A percentile compares a stretch with the other conserved stretches of the same genome.
Conservation (phyloP, 1,140 invertebrate species). For the Orchesella cincta region DNA sequence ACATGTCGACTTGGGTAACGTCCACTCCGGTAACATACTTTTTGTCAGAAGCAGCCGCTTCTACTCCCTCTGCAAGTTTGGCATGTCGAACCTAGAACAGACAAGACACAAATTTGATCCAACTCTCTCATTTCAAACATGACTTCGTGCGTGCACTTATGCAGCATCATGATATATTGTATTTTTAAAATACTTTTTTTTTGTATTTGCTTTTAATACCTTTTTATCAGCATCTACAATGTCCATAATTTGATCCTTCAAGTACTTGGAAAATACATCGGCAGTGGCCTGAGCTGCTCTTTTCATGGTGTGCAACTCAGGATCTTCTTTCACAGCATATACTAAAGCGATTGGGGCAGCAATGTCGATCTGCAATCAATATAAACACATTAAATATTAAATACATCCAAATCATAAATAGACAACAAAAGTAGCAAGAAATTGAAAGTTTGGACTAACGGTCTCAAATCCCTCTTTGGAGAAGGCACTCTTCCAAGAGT, state of each 20-base stretch:
- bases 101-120: not conserved
- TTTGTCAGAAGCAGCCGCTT: slow-evolving; percentile 85
- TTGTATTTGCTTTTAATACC: slow-evolving; percentile 59
- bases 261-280: slow-evolving; percentile 93
- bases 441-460: slow-evolving; percentile 59
- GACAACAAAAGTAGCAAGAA: no score
- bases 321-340: slow-evolving; percentile 93
- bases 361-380: slow-evolving; percentile 73
- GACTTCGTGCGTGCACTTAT: no score
- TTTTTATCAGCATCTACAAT: slow-evolving; percentile 94
- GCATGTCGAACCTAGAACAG: slow-evolving; percentile 68
- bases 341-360: slow-evolving; percentile 79
- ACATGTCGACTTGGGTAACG: slow-evolving; percentile 86
- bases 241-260: slow-evolving; percentile 97
- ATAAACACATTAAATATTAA: no score
- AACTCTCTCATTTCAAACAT: no score
- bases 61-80: slow-evolving; percentile 92
- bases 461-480: slow-evolving; percentile 78
- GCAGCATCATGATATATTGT: no score
- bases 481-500: slow-evolving; percentile 79
- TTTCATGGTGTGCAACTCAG: slow-evolving; percentile 87
- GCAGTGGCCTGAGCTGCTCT: slow-evolving; percentile 90
- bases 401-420: no score
- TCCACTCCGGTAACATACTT: slow-evolving; percentile 92
- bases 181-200: not conserved